phyloP scores from a whole-genome alignment of 2,888 invertebrate genomes.

The Scaptomyza cyrtandrae region DNA sequence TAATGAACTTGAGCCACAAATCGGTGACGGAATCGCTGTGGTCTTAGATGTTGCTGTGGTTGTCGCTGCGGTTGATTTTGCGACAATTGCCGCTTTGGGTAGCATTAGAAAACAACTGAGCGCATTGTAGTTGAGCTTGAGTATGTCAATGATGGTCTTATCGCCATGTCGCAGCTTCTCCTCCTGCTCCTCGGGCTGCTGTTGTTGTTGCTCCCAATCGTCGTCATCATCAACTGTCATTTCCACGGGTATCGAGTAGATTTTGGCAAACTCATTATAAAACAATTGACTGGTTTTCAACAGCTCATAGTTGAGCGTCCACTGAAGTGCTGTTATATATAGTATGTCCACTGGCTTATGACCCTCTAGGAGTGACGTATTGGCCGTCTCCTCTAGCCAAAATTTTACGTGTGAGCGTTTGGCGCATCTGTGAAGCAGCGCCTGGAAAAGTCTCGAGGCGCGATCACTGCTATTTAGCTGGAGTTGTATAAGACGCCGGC shows the following conservation, averaged over 20 bases:
- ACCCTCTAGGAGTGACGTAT: slow-evolving; percentile 35
- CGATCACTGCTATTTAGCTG: slow-evolving; percentile 79
- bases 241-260: slow-evolving; percentile 77
- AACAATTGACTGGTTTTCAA: slow-evolving; percentile 81
- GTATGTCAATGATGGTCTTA: slow-evolving; percentile 80
- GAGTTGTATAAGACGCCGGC: slow-evolving; percentile 79
- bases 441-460: slow-evolving; percentile 76
- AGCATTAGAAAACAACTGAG: slow-evolving; percentile 81
- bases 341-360: slow-evolving; percentile 78
- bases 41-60: slow-evolving; percentile 21
- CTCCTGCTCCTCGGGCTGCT: slow-evolving; percentile 22
- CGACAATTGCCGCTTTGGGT: slow-evolving; percentile 62
- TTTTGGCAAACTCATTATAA: slow-evolving; percentile 80
- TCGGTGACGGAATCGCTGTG: slow-evolving; percentile 20
- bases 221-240: slow-evolving; percentile 57
- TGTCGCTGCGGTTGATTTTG: slow-evolving; percentile 30
- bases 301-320: slow-evolving; percentile 83
- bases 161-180: slow-evolving; percentile 70
- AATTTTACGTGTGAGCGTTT: slow-evolving; percentile 45
- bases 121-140: slow-evolving; percentile 80
- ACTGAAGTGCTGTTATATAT: slow-evolving; percentile 81
- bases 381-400: slow-evolving; percentile 61
- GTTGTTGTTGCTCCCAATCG: slow-evolving; percentile 11
- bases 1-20: slow-evolving; percentile 76
- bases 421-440: slow-evolving; percentile 60